Conservation (phyloP, 2,888 invertebrate genomes). For the Lepeophtheirus nordmannii region DNA sequence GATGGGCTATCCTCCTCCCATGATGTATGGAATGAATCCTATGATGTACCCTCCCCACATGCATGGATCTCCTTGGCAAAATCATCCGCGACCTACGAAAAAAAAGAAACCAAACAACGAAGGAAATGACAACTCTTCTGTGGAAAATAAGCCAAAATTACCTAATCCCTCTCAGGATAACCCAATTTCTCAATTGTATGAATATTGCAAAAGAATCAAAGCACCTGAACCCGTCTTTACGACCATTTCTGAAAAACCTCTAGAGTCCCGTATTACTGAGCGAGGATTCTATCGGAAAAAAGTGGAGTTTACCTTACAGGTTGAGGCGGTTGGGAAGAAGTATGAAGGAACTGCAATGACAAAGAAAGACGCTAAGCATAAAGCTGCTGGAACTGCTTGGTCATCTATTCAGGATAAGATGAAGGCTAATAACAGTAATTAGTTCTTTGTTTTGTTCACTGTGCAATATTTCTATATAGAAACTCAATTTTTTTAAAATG, state of each 20-base stretch:
- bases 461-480: too few species aligned
- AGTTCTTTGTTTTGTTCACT: too few species aligned
- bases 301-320: constrained; percentile 13
- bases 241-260: not conserved
- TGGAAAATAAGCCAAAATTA: not conserved
- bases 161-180: constrained; percentile 17
- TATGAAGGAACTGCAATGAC: constrained; percentile 2
- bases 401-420: not conserved
- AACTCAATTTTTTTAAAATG: too few species aligned
- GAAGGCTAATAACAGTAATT: not conserved
- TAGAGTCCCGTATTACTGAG: constrained; percentile 5
- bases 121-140: not conserved
- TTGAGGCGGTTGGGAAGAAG: constrained; percentile 1
- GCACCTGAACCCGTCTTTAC: constrained; percentile 16
- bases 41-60: not conserved
- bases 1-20: not conserved
- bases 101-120: constrained; percentile 7
- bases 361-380: constrained; percentile 16
- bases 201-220: constrained; percentile 15
- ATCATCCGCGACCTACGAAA: not conserved
- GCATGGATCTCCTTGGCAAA: not conserved
- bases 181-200: constrained; percentile 17
- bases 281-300: constrained; percentile 13
- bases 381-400: constrained; percentile 20
- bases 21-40: constrained; percentile 1